Percentiles rank a stretch among this genome's conserved stretches.
Evolutionary conservation across 2,888 invertebrate genomes (phyloP).

Genomic region (Nephrotoma appendiculata): DNA sequence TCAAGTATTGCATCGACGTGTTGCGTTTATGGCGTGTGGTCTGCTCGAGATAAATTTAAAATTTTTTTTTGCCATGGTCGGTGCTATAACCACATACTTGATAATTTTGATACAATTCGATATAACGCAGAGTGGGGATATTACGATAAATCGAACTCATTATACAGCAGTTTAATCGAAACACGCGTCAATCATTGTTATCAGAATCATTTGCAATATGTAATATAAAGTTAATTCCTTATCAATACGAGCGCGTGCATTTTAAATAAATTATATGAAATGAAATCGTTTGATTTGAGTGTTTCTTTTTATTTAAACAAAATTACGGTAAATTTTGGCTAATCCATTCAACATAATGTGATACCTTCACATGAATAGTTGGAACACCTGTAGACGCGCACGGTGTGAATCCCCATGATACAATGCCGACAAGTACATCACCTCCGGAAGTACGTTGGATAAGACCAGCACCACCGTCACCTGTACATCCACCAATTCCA

Average conservation of each 20-base stretch:
- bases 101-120: not conserved
- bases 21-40: not conserved
- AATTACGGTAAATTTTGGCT: not conserved
- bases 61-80: not conserved
- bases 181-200: not conserved
- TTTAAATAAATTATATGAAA: not conserved
- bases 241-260: not conserved
- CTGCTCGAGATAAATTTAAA: not conserved
- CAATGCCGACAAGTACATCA: constrained; percentile 29
- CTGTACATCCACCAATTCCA: constrained; percentile 33
- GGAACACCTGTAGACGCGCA: constrained; percentile 31
- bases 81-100: not conserved
- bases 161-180: not conserved
- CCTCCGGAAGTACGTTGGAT: constrained; percentile 16
- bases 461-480: constrained; percentile 30
- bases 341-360: constrained; percentile 32
- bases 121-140: not conserved
- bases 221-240: not conserved
- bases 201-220: not conserved
- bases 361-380: constrained; percentile 33
- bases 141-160: not conserved
- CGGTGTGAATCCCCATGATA: constrained; percentile 37
- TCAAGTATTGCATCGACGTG: not conserved
- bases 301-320: not conserved
- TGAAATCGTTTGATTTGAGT: not conserved